Evolutionary conservation across 2,113 vertebrate species (phyloP).

Genomic region (Pollimyrus isidori): DNA sequence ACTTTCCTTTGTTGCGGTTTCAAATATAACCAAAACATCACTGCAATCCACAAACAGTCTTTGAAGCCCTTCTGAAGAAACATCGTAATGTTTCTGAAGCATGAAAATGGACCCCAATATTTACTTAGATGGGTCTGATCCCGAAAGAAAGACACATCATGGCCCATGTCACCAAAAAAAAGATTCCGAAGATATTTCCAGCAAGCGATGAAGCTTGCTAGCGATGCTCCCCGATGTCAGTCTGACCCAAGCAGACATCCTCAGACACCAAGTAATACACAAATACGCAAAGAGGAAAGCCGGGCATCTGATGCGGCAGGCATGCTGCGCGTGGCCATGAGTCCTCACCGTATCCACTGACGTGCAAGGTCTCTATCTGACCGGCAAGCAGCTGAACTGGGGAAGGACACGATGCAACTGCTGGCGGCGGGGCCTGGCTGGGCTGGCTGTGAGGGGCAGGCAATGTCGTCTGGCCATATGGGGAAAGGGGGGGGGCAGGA

Average conservation of each 20-base stretch:
- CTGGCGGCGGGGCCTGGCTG: conserved; percentile 44
- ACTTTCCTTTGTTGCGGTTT: not conserved
- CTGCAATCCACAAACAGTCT: not conserved
- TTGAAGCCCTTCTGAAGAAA: not conserved
- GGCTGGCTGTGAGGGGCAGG: conserved; percentile 54
- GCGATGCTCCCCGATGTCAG: not conserved
- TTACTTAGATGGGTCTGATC: not conserved
- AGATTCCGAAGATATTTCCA: not conserved
- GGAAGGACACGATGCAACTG: conserved; percentile 40
- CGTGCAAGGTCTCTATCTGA: conserved; percentile 76
- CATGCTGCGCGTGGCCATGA: not conserved
- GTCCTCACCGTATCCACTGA: conserved; percentile 73
- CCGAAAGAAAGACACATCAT: not conserved
- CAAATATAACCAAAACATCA: not conserved
- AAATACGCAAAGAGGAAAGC: not conserved
- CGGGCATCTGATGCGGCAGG: not conserved
- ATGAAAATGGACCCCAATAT: not conserved
- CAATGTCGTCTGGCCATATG: conserved; percentile 52
- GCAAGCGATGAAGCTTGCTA: too few species aligned
- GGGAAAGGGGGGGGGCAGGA: conserved; percentile 30
- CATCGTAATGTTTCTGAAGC: not conserved
- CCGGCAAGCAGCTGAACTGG: conserved; percentile 66
- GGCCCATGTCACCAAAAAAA: not conserved
- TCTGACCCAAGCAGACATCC: not conserved
- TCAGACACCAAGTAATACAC: not conserved